Evolutionary conservation across 2,888 invertebrate genomes (phyloP).

Genomic region (Drosophila hamatofila): DNA sequence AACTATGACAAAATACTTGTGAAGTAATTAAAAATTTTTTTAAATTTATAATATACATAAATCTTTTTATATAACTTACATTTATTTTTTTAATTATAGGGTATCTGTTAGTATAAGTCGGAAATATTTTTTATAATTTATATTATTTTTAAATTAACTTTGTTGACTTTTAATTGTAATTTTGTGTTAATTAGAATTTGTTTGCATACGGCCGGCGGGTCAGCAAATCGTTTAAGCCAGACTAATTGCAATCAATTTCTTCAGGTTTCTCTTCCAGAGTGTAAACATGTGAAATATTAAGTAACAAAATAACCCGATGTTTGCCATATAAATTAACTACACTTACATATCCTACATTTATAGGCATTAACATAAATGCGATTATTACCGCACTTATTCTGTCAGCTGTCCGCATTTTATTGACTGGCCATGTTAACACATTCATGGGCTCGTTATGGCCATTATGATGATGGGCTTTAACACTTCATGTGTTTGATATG

Average conservation of each 20-base stretch:
- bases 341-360: not conserved
- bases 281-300: not conserved
- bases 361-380: constrained; percentile 27
- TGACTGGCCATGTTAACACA: constrained; percentile 50
- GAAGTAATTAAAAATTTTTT: too few species aligned
- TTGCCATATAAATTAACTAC: constrained; percentile 64
- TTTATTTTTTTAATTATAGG: too few species aligned
- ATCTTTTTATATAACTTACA: too few species aligned
- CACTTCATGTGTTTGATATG: constrained; percentile 47
- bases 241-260: constrained; percentile 1
- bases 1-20: too few species aligned
- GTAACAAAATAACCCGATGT: constrained; percentile 34
- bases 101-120: not conserved
- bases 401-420: constrained; percentile 45
- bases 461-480: constrained; percentile 63
- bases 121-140: not conserved
- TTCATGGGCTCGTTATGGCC: constrained; percentile 54
- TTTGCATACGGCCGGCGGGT: not conserved
- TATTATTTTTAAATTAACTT: constrained; percentile 3
- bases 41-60: too few species aligned
- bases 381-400: constrained; percentile 36
- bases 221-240: not conserved
- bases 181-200: constrained; percentile 4
- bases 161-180: not conserved
- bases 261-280: not conserved